Base-by-base conservation (phyloP, 2,888 invertebrate species). In the Acheta domesticus region DNA sequence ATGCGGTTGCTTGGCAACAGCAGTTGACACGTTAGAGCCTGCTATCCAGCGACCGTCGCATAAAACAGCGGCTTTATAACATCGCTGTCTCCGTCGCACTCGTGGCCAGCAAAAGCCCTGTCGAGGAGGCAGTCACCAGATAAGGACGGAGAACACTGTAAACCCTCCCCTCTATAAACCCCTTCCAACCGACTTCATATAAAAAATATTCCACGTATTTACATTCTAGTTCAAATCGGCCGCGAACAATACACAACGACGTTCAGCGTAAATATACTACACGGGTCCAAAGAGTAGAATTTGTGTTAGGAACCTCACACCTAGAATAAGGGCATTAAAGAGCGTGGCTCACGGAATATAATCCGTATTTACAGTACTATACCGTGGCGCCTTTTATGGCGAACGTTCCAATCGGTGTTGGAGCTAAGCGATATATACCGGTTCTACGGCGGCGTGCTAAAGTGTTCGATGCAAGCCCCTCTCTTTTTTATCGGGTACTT, bases 1-100 rank as follows among this genome's bases (percentile, higher is more conserved):
- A 77, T 80, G 76, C 74, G 20, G 80, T 79, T 79, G 77, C 77
- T 62, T 73, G 62, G 79, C 77, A 77, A 77, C 79, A 76, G 77
- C 74, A 77, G 76, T 75, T 75, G 75, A 75, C 75, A 75, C 75
- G 36, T 75, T 75, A 75, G 62, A 62, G 62, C 62, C 62, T 62
- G 62, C 62, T 62, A 62, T 62, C 62, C 62, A 62, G 62, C 62
- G 62, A 12, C 8, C 62, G n/a, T n/a, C 62, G 62, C 62, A 62
- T 62, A 62, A 62, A 62, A 62, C 62, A 62, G 14, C 62, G 62
- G 62, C n/a, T 62, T 62, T 62, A 62, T 62, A 62, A 62, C n/a
- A 62, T n/a, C 62, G 14, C 62, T 62, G 16, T n/a, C 62, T 62
- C 62, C n/a, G 16, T 62, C n/a, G 14, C 16, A 19, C 62, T 62